phyloP scores from a whole-genome alignment of 2,113 vertebrate genomes.

The Cromileptes altivelis region DNA sequence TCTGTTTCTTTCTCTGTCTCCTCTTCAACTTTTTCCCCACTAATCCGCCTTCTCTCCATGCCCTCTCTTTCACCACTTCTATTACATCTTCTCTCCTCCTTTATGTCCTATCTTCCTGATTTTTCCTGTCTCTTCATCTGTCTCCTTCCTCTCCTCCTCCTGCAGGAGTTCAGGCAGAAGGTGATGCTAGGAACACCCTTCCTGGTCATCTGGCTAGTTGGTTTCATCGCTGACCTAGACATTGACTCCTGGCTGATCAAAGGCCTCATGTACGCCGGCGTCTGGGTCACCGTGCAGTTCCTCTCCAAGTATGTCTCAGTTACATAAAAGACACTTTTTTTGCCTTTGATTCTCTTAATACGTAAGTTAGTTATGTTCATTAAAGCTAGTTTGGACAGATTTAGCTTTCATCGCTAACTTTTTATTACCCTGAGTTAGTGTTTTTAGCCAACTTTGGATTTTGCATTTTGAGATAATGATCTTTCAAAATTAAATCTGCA shows the following conservation, averaged over 20 bases:
- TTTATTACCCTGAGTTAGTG: too few species aligned
- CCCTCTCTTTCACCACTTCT: not conserved
- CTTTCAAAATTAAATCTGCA: not conserved
- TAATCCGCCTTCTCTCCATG: not conserved
- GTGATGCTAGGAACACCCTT: slow-evolving; percentile 99
- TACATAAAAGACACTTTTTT: not conserved
- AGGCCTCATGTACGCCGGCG: slow-evolving; percentile 94
- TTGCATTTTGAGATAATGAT: too few species aligned
- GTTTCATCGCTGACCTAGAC: slow-evolving; percentile 98
- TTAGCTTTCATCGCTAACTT: too few species aligned
- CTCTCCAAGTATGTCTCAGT: slow-evolving; percentile 94
- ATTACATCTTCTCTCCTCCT: not conserved
- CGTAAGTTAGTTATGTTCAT: too few species aligned
- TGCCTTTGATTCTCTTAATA: not conserved
- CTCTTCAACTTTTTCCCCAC: too few species aligned
- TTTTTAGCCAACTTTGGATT: too few species aligned
- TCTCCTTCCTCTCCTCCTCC: not conserved
- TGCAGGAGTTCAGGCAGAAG: slow-evolving; percentile 97
- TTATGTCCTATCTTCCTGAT: not conserved
- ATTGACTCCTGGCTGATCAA: slow-evolving; percentile 99
- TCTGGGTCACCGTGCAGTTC: slow-evolving; percentile 97
- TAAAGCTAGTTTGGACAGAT: too few species aligned
- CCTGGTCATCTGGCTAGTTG: slow-evolving; percentile 97
- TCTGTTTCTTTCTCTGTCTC: not conserved
- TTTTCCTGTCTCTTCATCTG: not conserved